These are phyloP conservation scores for Leucopsar rothschildi DNA, from an alignment of 2,113 vertebrate species.

Conservation along the genomic window DNA sequence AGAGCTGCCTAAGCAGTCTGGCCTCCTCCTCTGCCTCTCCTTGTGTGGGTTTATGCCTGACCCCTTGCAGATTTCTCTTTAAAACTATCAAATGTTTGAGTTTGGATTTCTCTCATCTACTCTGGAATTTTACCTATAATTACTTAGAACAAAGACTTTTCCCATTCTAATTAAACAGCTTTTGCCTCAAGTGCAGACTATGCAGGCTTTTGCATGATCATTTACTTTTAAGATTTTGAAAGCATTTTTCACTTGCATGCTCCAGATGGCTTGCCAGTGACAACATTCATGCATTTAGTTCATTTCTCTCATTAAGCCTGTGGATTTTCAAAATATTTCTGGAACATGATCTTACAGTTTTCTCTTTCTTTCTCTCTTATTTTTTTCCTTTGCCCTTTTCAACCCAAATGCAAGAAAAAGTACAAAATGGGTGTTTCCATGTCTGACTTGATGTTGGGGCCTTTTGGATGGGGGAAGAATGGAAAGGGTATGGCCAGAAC, in stretches of 20 bases:
- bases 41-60: not conserved
- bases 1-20: not conserved
- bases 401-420: not conserved
- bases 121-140: not conserved
- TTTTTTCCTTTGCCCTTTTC: not conserved
- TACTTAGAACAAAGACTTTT: slow-evolving; percentile 28
- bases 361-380: not conserved
- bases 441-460: not conserved
- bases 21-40: not conserved
- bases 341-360: not conserved
- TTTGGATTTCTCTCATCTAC: not conserved
- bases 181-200: not conserved
- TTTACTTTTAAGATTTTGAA: slow-evolving; percentile 11
- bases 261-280: slow-evolving; percentile 4
- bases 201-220: not conserved
- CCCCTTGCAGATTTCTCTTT: not conserved
- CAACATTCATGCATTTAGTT: not conserved
- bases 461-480: not conserved
- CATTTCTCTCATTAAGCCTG: not conserved
- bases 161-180: not conserved
- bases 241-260: not conserved
- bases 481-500: not conserved
- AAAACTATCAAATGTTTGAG: not conserved
- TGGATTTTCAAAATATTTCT: slow-evolving; percentile 21
- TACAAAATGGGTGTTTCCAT: not conserved